Percentiles rank a stretch among this genome's conserved stretches.
Evolutionary conservation across 2,113 vertebrate genomes (phyloP).

Genomic region (Podilymbus podiceps): DNA sequence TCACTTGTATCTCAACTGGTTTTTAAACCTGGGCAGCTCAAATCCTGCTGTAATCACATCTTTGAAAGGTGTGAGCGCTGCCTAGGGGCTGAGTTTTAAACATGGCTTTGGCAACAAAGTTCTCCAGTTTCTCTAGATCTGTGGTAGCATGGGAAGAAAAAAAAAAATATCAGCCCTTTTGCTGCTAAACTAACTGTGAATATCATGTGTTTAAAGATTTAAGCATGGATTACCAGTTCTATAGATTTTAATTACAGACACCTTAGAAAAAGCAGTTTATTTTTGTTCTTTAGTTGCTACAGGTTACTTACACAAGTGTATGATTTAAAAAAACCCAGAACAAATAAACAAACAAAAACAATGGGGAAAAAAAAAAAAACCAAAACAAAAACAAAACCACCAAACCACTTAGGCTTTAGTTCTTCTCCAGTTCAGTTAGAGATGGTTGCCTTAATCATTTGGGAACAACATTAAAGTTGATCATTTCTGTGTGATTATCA

Average conservation of each 20-base stretch:
- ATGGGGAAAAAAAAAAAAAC: too few relatives aligned
- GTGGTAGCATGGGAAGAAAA: neutral
- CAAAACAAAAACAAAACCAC: too few relatives aligned
- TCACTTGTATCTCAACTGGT: neutral
- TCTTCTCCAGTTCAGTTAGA: neutral
- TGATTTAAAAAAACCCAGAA: neutral
- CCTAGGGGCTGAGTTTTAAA: neutral
- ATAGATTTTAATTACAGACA: neutral
- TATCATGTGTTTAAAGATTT: neutral
- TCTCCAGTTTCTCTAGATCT: neutral
- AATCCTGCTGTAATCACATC: neutral
- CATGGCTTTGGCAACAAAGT: neutral
- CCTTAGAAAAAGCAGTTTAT: neutral
- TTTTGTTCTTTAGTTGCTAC: neutral
- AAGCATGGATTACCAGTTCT: neutral
- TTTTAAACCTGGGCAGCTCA: conserved; percentile 8
- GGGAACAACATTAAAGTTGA: neutral
- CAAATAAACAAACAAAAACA: too few relatives aligned
- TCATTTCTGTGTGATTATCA: neutral
- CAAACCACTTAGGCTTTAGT: neutral
- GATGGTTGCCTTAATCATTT: neutral
- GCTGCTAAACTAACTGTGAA: neutral
- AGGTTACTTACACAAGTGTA: neutral
- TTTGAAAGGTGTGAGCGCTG: neutral
- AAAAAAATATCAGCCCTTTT: neutral